Evolutionary conservation across 2,113 vertebrate genomes (phyloP).

Genomic region (Rhea pennata): DNA sequence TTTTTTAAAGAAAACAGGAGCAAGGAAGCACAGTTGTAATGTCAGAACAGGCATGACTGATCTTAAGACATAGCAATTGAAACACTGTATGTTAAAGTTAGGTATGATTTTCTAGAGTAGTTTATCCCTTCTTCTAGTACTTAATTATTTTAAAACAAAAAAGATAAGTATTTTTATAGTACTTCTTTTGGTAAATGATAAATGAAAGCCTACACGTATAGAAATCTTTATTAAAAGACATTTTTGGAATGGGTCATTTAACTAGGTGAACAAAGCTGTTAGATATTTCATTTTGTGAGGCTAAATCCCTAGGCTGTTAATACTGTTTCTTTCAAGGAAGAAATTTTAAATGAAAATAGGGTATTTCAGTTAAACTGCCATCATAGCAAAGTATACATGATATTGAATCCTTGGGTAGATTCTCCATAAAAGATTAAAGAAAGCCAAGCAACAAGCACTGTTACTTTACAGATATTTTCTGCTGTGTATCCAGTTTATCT

Average conservation of each 20-base stretch:
- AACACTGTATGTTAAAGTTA: background rate
- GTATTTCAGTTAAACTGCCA: background rate
- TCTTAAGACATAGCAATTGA: background rate
- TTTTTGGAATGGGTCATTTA: constrained; percentile 10
- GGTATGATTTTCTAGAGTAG: background rate
- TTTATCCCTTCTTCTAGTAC: background rate
- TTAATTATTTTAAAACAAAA: background rate
- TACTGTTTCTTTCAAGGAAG: background rate
- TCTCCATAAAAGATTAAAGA: background rate
- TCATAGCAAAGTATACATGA: background rate
- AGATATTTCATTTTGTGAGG: background rate
- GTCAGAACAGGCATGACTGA: background rate
- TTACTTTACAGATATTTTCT: background rate
- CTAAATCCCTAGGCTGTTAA: background rate
- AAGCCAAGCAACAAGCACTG: background rate
- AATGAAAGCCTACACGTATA: background rate
- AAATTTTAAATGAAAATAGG: background rate
- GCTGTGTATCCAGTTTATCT: background rate
- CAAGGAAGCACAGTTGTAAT: background rate
- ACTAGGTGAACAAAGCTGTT: background rate
- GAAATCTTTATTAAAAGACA: background rate
- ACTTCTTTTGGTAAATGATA: background rate
- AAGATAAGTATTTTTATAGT: background rate
- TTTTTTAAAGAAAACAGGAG: background rate
- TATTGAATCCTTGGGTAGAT: background rate